A percentile compares a stretch with the other conserved stretches of the same genome.
Evolutionary conservation across 2,888 invertebrate genomes (phyloP).

Genomic region (Trachelus stipa): DNA sequence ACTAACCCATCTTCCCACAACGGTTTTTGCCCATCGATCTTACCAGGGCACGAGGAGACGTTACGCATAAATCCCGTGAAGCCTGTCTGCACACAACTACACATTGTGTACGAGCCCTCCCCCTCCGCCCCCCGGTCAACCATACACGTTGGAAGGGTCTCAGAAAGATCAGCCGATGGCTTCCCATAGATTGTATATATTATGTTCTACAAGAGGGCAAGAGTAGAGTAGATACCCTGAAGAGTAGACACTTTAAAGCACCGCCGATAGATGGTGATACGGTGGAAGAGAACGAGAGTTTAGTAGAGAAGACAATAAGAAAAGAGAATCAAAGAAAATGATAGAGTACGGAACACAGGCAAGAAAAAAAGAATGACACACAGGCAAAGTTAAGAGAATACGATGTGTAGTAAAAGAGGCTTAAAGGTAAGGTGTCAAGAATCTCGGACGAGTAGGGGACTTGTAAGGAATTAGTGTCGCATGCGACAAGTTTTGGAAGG

Average conservation of each 20-base stretch:
- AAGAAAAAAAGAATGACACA: neutral
- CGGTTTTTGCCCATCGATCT: neutral
- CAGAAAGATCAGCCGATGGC: neutral
- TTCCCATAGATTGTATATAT: neutral
- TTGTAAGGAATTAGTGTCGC: neutral
- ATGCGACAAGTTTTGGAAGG: slow-evolving; percentile 9
- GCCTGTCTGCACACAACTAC: neutral
- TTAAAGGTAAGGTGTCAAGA: too few relatives aligned
- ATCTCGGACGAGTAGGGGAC: neutral
- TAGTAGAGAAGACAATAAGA: neutral
- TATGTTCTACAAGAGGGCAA: neutral
- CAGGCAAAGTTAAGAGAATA: neutral
- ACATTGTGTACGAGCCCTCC: neutral
- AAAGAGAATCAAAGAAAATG: neutral
- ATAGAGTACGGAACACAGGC: neutral
- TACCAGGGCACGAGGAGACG: neutral
- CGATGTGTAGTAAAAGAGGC: neutral
- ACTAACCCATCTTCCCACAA: neutral
- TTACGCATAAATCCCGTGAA: neutral
- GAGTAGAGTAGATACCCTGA: neutral
- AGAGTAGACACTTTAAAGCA: neutral
- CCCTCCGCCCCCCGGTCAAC: neutral
- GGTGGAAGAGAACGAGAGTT: neutral
- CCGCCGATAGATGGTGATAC: neutral
- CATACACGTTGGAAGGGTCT: neutral